These are phyloP conservation scores for Halcyon malimbica DNA, from an alignment of 2,113 vertebrate genomes.

Conservation along the genomic window DNA sequence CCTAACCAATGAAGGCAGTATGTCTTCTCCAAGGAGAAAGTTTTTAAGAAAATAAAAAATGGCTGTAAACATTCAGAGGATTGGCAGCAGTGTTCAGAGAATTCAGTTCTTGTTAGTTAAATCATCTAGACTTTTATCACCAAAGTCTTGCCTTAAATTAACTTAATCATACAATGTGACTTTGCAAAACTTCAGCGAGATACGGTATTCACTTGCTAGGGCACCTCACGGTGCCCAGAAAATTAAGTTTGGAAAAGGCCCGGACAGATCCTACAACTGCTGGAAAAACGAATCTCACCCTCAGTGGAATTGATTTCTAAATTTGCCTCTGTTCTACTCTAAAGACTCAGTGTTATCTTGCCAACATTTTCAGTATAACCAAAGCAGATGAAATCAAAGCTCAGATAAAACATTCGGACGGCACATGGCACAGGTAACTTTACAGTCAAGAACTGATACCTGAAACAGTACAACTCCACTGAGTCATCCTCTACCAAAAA, in stretches of 20 bases:
- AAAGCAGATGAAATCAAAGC: constrained; percentile 1
- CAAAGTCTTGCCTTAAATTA: background rate
- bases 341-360: background rate
- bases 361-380: background rate
- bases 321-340: background rate
- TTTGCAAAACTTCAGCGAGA: background rate
- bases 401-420: background rate
- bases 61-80: background rate
- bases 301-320: background rate
- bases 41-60: background rate
- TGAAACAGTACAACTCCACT: background rate
- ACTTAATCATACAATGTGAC: background rate
- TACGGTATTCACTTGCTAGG: background rate
- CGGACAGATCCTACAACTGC: background rate
- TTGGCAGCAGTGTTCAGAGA: background rate
- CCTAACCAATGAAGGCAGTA: background rate
- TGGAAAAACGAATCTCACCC: background rate
- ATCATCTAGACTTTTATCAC: background rate
- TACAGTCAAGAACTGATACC: background rate
- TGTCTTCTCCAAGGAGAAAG: background rate
- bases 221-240: background rate
- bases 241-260: background rate
- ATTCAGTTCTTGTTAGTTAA: background rate
- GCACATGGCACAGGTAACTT: background rate
- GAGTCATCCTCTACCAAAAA: background rate